These are phyloP conservation scores for Rhinoderma darwinii DNA, from an alignment of 2,113 vertebrate species.

Conservation along the genomic window DNA sequence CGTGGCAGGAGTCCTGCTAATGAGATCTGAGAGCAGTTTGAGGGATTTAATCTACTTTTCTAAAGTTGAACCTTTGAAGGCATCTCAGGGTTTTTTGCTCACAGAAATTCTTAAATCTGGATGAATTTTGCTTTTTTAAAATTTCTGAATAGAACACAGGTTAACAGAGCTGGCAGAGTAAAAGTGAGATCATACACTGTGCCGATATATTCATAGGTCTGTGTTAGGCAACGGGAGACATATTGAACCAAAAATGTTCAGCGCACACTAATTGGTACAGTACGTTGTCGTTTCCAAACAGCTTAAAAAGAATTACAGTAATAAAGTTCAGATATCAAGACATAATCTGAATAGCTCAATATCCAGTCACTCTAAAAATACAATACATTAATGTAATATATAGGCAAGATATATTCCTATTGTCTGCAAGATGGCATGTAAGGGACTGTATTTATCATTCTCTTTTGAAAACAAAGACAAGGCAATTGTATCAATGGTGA, in stretches of 20 bases:
- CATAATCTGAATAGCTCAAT: neutral
- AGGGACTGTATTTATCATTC: too few species aligned
- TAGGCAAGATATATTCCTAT: too few species aligned
- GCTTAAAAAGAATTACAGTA: neutral
- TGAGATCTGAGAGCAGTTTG: neutral
- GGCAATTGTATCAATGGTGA: too few species aligned
- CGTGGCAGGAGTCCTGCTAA: neutral
- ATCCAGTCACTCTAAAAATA: neutral
- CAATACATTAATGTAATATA: neutral
- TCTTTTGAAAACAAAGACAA: too few species aligned
- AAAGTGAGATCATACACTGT: neutral
- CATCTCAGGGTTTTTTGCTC: neutral
- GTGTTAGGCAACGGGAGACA: neutral
- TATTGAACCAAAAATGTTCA: neutral
- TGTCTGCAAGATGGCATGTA: too few species aligned
- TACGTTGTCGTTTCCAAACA: neutral
- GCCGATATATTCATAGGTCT: neutral
- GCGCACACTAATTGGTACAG: neutral
- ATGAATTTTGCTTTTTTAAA: neutral
- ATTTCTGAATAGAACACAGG: neutral
- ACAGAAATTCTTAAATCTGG: neutral
- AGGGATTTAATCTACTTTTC: neutral
- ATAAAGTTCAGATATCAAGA: neutral
- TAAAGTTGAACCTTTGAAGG: constrained; percentile 14
- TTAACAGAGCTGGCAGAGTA: neutral